Base-by-base conservation (phyloP, 2,797 vertebrate species). In the Tapirus indicus region DNA sequence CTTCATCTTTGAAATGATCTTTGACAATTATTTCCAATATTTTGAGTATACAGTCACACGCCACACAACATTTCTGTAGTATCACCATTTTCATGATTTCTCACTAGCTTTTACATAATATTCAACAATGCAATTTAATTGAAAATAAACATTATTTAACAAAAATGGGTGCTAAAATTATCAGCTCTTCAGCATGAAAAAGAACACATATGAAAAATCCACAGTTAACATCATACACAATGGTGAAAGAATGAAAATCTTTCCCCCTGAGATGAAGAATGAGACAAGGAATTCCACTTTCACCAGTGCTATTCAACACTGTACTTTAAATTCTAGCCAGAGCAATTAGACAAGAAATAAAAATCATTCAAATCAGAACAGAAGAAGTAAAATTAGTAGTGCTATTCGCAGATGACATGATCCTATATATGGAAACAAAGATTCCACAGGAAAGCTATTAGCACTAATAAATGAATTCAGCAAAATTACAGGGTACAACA, bases 21-120 rank as follows among this genome's bases (percentile, higher is more conserved):
- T 68, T 85, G 32, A 75, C n/a, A 78, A 38, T 38, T 83, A 88
- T 66, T 88, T 95, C 32, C 35, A 97, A 12, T 35, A 94, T 64
- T 75, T 54, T 74, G 8, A 38, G 23, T 58, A 69, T 21, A 71
- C 47, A 47, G 47, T 47, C 47, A 47, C 47, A 47, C 47, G 9
- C 0, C 47, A 47, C 11, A 47, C 11, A 11, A 47, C 47, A 47
- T 47, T 47, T 62, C 29, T 68, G 41, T 29, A 64, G 7, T 74
- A 86, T 35, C 27, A n/a, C 10, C 9, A n/a, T 38, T 89, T 93
- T 47, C 82, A 77, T 68, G 64, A 72, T 83, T 93, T 35, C 41
- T 74, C 66, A 74, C 32, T 85, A 44, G 12, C 27, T 84, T 90
- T 71, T 69, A 96, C 17, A 12, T 56, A 77, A 86, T 92, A 95